A percentile compares a stretch with the other conserved stretches of the same genome.
Conservation (phyloP, 1,140 invertebrate species). For the Drosophila quadrilineata region DNA sequence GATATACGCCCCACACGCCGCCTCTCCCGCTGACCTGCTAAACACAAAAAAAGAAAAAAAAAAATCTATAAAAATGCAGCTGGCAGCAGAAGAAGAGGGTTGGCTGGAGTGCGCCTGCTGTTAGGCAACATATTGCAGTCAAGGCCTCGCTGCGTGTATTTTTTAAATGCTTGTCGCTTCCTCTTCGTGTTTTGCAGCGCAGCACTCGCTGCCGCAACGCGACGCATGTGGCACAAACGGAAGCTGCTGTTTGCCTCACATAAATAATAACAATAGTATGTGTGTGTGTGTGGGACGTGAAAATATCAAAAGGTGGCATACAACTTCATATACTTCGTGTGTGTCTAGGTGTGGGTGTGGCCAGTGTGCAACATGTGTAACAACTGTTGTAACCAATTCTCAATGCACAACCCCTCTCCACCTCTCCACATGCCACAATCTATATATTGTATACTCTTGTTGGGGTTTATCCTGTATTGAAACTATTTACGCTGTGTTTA, state of each 20-base stretch:
- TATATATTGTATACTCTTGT: conserved; percentile 8
- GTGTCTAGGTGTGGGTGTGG: conserved; percentile 40
- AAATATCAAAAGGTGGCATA: conserved; percentile 1
- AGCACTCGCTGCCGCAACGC: conserved; percentile 13
- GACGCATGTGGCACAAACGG: conserved; percentile 72
- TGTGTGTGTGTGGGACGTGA: conserved; percentile 6
- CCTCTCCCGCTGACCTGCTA: conserved; percentile 60
- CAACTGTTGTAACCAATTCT: conserved; percentile 43
- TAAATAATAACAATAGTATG: conserved; percentile 74
- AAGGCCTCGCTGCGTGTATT: conserved; percentile 76
- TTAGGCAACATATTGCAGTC: conserved; percentile 78
- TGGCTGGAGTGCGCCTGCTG: conserved; percentile 42
- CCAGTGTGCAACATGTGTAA: conserved; percentile 64
- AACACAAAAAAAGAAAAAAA: too few species aligned
- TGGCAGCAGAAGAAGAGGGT: not conserved
- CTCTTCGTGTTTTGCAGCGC: conserved; percentile 32
- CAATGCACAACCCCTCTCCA: not conserved
- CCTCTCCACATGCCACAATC: not conserved
- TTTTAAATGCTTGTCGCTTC: conserved; percentile 69
- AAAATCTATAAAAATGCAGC: conserved; percentile 71
- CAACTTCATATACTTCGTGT: not conserved
- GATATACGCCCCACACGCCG: conserved; percentile 10
- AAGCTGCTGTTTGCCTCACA: conserved; percentile 77
- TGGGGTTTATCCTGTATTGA: conserved; percentile 55
- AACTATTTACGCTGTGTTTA: conserved; percentile 66